Conservation (phyloP, 2,113 vertebrate species). For the Pelusios castaneus region DNA sequence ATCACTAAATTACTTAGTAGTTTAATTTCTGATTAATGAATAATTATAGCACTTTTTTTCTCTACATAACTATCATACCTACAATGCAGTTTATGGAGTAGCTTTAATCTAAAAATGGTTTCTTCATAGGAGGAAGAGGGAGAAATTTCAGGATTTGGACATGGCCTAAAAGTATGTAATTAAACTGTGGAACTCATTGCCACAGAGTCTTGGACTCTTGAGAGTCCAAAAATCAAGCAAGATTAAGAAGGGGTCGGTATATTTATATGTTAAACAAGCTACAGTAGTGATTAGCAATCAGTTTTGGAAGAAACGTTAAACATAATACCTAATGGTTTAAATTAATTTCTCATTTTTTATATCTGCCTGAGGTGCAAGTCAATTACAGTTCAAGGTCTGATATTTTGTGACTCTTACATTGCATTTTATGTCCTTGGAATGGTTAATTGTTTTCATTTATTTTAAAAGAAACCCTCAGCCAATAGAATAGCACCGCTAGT, state of each 20-base stretch:
- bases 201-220: not conserved
- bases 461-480: too few relatives aligned
- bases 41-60: not conserved
- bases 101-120: not conserved
- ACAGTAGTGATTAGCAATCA: not conserved
- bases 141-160: not conserved
- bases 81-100: not conserved
- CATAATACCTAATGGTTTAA: not conserved
- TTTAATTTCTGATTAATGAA: conserved; percentile 33
- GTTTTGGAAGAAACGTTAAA: not conserved
- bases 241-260: not conserved
- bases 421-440: too few relatives aligned
- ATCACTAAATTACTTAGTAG: conserved; percentile 55
- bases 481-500: not conserved
- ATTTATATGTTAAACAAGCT: not conserved
- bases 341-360: not conserved
- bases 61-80: not conserved
- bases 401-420: too few relatives aligned
- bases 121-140: not conserved
- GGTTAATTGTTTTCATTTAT: too few relatives aligned
- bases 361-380: too few relatives aligned
- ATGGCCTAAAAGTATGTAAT: not conserved
- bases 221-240: not conserved
- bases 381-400: too few relatives aligned
- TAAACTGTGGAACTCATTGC: rapidly evolving